Evolutionary conservation across 2,888 invertebrate genomes (phyloP).

Genomic region (Cecidostiba fungosa): DNA sequence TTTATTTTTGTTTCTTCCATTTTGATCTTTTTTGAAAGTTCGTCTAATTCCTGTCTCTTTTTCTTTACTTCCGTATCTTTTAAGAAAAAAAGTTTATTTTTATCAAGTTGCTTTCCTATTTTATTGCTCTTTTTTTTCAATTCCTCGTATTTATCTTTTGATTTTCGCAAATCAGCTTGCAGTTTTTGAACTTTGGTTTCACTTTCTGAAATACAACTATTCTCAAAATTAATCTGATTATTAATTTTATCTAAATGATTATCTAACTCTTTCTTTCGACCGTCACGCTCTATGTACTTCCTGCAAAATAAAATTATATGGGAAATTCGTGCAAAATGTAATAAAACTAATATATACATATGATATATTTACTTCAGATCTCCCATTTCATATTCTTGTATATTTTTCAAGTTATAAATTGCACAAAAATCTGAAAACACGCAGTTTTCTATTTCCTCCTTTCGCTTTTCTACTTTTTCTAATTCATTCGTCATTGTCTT

Average conservation of each 20-base stretch:
- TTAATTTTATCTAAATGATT: slow-evolving; percentile 94
- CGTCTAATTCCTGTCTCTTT: background rate
- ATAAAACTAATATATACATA: slow-evolving; percentile 37
- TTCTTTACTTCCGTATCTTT: slow-evolving; percentile 4
- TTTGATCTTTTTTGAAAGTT: slow-evolving; percentile 82
- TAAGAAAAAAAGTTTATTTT: background rate
- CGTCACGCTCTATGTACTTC: slow-evolving; percentile 94
- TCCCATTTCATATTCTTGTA: slow-evolving; percentile 97
- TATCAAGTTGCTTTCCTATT: background rate
- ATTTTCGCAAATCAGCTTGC: slow-evolving; percentile 19
- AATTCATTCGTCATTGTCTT: slow-evolving; percentile 87
- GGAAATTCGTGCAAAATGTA: slow-evolving; percentile 21
- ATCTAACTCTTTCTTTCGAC: slow-evolving; percentile 94
- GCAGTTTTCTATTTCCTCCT: slow-evolving; percentile 96
- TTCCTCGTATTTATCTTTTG: background rate
- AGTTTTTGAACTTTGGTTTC: slow-evolving; percentile 49
- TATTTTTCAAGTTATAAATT: slow-evolving; percentile 94
- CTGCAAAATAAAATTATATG: slow-evolving; percentile 67
- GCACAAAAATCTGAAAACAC: slow-evolving; percentile 95
- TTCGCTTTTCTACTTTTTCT: slow-evolving; percentile 92
- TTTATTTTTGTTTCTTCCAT: slow-evolving; percentile 84
- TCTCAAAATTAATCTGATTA: slow-evolving; percentile 96
- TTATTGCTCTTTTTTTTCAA: background rate
- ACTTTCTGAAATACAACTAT: slow-evolving; percentile 93
- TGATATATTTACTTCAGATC: slow-evolving; percentile 86